Conservation (phyloP, 1,140 invertebrate genomes). For the Copidosoma floridanum region DNA sequence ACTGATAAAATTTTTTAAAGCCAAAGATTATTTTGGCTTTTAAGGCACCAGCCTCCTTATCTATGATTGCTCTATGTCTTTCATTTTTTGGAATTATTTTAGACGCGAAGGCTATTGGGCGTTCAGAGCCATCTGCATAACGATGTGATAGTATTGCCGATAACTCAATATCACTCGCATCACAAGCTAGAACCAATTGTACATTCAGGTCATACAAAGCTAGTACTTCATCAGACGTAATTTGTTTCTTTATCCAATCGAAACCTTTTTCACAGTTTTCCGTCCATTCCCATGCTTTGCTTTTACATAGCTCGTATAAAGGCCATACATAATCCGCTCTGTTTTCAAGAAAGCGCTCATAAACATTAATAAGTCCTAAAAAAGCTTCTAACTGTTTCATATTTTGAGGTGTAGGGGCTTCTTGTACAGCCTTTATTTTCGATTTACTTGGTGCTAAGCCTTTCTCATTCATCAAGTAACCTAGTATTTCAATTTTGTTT, state of each 20-base stretch:
- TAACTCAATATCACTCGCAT: conserved; percentile 55
- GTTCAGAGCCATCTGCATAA: conserved; percentile 41
- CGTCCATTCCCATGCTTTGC: conserved; percentile 14
- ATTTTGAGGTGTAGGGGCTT: conserved; percentile 32
- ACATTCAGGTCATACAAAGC: conserved; percentile 26
- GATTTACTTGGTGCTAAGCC: conserved; percentile 34
- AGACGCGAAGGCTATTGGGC: conserved; percentile 51
- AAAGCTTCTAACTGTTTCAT: conserved; percentile 32
- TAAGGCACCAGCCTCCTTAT: conserved; percentile 54
- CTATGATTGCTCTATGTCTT: conserved; percentile 50
- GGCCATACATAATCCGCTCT: conserved; percentile 4
- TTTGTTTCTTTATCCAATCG: conserved; percentile 30
- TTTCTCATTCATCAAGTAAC: conserved; percentile 31
- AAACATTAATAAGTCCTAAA: conserved; percentile 37
- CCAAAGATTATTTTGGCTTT: conserved; percentile 50
- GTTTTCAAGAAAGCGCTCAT: conserved; percentile 32
- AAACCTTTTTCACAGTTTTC: conserved; percentile 32
- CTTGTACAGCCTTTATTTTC: conserved; percentile 35
- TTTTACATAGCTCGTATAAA: conserved; percentile 7
- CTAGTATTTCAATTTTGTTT: conserved; percentile 38
- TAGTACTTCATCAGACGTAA: conserved; percentile 31
- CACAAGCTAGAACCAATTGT: conserved; percentile 35
- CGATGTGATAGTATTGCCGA: conserved; percentile 54
- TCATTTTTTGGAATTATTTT: conserved; percentile 51
- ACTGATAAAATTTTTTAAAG: conserved; percentile 50